Evolutionary conservation across 2,797 vertebrate species (phyloP).

Genomic region (Lacerta viridis): DNA sequence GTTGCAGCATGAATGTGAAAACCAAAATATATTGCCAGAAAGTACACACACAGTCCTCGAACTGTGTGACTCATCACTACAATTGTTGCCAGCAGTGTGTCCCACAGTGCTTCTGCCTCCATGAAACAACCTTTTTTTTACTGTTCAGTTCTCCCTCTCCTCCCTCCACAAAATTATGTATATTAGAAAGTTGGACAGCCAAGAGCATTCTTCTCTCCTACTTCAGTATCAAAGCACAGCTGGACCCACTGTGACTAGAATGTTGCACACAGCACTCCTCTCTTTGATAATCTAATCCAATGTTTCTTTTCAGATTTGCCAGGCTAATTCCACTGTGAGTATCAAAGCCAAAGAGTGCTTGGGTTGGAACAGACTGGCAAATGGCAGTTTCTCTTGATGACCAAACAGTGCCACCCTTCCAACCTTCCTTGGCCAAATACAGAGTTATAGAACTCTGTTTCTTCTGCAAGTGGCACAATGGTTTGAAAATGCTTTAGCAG

Average conservation of each 20-base stretch:
- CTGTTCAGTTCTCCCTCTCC: constrained; percentile 4
- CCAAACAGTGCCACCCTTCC: not conserved
- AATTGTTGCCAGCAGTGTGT: constrained; percentile 51
- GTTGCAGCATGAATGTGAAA: constrained; percentile 44
- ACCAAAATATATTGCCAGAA: constrained; percentile 52
- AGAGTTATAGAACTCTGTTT: not conserved
- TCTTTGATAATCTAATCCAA: not conserved
- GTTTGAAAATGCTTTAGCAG: not conserved
- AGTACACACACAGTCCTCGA: constrained; percentile 37
- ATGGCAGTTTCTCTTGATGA: not conserved
- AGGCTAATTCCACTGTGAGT: not conserved
- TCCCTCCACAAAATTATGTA: constrained; percentile 28
- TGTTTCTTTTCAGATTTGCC: not conserved
- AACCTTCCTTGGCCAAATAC: not conserved
- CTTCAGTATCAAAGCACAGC: constrained; percentile 47
- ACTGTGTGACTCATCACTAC: constrained; percentile 45
- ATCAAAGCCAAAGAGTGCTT: constrained; percentile 7
- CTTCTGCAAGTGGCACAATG: not conserved
- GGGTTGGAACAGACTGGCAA: not conserved
- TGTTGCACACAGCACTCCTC: not conserved
- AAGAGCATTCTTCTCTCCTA: constrained; percentile 47
- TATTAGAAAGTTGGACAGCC: constrained; percentile 33
- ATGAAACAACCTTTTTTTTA: constrained; percentile 49
- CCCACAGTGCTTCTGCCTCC: constrained; percentile 38
- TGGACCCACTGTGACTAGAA: constrained; percentile 27